Evolutionary conservation across 2,113 vertebrate species (phyloP).

Genomic region (Nycticebus coucang): DNA sequence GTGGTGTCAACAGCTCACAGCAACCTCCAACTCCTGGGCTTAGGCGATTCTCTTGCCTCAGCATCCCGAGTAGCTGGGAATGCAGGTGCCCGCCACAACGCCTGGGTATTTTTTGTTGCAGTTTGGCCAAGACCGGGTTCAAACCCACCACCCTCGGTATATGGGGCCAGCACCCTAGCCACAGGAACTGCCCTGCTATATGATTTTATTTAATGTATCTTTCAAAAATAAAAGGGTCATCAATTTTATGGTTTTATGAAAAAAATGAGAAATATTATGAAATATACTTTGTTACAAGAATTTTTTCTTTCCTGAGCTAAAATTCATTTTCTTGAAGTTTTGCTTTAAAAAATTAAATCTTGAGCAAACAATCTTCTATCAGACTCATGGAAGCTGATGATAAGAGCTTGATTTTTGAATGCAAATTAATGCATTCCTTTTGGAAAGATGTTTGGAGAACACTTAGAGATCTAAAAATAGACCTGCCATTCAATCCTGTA

Average conservation of each 20-base stretch:
- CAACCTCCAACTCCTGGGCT: too few species aligned
- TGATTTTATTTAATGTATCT: neutral
- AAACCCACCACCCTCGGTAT: neutral
- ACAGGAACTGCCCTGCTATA: neutral
- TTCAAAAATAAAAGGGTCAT: neutral
- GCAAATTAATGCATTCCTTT: too few species aligned
- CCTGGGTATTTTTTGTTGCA: too few species aligned
- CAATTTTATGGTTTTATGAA: slow-evolving; percentile 22
- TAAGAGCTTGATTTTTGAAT: slow-evolving; percentile 12
- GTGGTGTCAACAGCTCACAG: too few species aligned
- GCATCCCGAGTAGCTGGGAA: too few species aligned
- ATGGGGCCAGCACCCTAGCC: neutral
- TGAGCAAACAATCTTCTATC: neutral
- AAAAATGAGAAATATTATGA: slow-evolving; percentile 10
- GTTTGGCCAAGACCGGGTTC: too few species aligned
- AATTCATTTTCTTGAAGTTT: slow-evolving; percentile 33
- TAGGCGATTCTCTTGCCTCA: too few species aligned
- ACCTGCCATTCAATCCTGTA: too few species aligned
- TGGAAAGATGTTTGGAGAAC: too few species aligned
- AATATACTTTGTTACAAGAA: neutral
- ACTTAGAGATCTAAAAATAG: too few species aligned
- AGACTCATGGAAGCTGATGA: neutral
- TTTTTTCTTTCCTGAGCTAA: neutral
- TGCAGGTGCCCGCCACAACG: too few species aligned
- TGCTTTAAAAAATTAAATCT: slow-evolving; percentile 46